Evolutionary conservation across 2,797 vertebrate genomes (phyloP), one percentile per base, ranked within the genome.

Genomic region (Denticeps clupeoides): DNA sequence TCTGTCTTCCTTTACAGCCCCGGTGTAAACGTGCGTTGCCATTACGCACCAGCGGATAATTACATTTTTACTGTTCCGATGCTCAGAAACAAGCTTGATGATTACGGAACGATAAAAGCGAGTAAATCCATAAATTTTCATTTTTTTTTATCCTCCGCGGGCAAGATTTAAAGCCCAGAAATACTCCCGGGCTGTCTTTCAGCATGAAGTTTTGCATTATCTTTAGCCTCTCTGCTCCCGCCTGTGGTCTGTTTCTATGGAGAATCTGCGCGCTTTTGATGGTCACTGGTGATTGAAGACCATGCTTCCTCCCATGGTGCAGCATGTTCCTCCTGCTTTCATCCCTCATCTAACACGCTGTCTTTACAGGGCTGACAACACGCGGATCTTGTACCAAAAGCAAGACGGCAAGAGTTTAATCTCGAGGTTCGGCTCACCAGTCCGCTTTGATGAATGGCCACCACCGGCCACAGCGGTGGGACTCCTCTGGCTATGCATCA

Each of bases 401-500:
- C 19, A 10, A 35, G 24, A 49, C 22, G 49, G 16, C 26, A 28
- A 1, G 2, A 29, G 28, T 50, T 42, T 49, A 53, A 53, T 49
- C 37, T 49, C n/a, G 12, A 23, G 59, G 43, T 45, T 19, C 15
- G 37, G 45, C 31, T 37, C 5, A 6, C 11, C 42, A 29, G 26
- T 53, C 25, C 0, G n/a, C 37, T 24, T 48, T 24, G 42, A 60
- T 47, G 32, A 48, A 55, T 51, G 40, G 29, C 35, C 25, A 18
- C 29, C 25, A 38, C 25, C 29, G 27, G 5, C 18, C 35, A 38
- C 2, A 8, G 33, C 37, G 33, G 23, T 15, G 5, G 24, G 4
- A 16, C 41, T 16, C 13, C 4, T 44, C 6, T 35, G 51, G 35
- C 27, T 50, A 61, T 49, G 49, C 49, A 61, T 53, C 54, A 56